phyloP scores from a whole-genome alignment of 2,113 vertebrate species.

The Cnemophilus loriae region DNA sequence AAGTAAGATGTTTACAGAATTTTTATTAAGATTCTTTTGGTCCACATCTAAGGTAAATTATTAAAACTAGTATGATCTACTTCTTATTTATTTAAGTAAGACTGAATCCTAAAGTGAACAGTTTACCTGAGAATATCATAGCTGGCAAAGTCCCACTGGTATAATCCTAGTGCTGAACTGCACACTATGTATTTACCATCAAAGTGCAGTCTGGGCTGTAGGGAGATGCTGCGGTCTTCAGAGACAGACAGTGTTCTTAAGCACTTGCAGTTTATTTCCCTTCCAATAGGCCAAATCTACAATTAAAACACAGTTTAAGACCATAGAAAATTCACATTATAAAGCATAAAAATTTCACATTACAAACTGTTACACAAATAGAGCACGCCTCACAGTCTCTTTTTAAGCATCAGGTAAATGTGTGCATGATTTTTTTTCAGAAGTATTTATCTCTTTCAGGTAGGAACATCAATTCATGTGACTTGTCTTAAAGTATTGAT shows the following conservation, averaged over 20 bases:
- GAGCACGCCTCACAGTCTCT: not conserved
- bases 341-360: not conserved
- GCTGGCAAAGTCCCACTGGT: slow-evolving; percentile 98
- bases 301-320: slow-evolving; percentile 14
- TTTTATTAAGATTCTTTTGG: not conserved
- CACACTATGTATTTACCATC: slow-evolving; percentile 94
- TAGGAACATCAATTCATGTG: not conserved
- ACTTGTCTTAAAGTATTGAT: not conserved
- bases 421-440: not conserved
- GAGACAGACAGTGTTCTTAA: slow-evolving; percentile 93
- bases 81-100: not conserved
- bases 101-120: not conserved
- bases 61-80: not conserved
- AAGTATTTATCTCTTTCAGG: not conserved
- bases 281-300: slow-evolving; percentile 96
- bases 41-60: not conserved
- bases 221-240: slow-evolving; percentile 91
- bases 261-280: slow-evolving; percentile 97
- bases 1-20: not conserved
- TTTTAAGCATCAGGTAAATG: not conserved
- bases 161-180: slow-evolving; percentile 93
- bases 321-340: not conserved
- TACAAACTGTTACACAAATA: not conserved
- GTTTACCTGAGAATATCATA: slow-evolving; percentile 93
- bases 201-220: slow-evolving; percentile 95